Base-by-base conservation (phyloP, 2,888 invertebrate genomes). In the Lasioglossum figueresi region DNA sequence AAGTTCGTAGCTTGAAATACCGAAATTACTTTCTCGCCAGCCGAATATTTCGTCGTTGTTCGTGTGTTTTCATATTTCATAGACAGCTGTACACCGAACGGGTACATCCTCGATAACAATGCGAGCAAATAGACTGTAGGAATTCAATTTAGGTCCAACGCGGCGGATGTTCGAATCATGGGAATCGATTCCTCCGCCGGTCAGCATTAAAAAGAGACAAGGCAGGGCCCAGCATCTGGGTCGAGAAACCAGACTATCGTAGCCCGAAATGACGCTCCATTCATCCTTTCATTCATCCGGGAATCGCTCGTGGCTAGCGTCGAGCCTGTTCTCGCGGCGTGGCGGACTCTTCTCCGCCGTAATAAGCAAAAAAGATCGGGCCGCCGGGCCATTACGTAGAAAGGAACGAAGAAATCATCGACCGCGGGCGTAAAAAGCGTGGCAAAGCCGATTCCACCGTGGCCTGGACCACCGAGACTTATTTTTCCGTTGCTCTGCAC, bases 261-360 rank as follows among this genome's bases (percentile, higher is more conserved):
- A 71, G 83, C 79, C 74, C 92, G 85, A 92, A 93, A 92, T 93
- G 91, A 92, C 90, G 91, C 89, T 92, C 91, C 93, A 93, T 94
- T 94, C 93, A 93, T 93, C 90, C 90, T 93, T 93, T 93, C 93
- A 93, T 94, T 94, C 93, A 93, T 93, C 87, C 89, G 84, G 88
- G 82, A 82, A 82, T 88, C 82, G 75, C 83, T 72, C 76, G 76
- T 66, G 76, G 79, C 76, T 79, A 76, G 78, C 76, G 12, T n/a
- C 56, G 77, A 68, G 81, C 79, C 84, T 86, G 75, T 40, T 40
- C 52, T 52, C 40, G 37, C 68, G 73, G 85, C 85, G 85, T 84
- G 89, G 89, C 89, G 85, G 86, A 84, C 88, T 91, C 63, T 8
- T 88, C 88, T 84, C 86, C 80, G 63, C 43, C 88, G 88, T 91